A percentile compares a stretch with the other conserved stretches of the same genome.
Conservation (phyloP, 2,888 invertebrate species). For the Pseudococcus viburni region DNA sequence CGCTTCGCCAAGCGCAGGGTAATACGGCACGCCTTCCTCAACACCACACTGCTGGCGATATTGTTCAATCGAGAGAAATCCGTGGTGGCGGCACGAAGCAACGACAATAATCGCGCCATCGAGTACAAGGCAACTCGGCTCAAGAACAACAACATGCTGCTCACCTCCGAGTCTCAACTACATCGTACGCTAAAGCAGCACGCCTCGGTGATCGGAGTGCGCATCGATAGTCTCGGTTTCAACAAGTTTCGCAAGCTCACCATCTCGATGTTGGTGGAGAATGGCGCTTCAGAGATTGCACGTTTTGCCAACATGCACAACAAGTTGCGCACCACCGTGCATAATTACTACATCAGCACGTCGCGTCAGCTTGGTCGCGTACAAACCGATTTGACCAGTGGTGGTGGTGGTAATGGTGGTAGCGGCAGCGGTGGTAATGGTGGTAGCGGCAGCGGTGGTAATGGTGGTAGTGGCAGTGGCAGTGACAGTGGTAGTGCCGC, state of each 20-base stretch:
- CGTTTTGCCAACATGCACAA: not conserved
- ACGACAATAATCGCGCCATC: not conserved
- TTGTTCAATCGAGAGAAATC: not conserved
- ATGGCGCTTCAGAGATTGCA: not conserved
- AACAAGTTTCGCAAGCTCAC: not conserved
- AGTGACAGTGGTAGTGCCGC: too few relatives aligned
- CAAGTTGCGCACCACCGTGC: not conserved
- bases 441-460: too few relatives aligned
- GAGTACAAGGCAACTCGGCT: not conserved
- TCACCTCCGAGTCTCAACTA: not conserved
- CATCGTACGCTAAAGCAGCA: not conserved
- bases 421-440: too few relatives aligned
- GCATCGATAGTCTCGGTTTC: not conserved
- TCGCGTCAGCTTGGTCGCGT: too few relatives aligned
- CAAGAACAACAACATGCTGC: not conserved
- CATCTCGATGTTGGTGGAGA: not conserved
- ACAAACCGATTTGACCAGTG: too few relatives aligned
- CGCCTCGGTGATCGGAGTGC: not conserved
- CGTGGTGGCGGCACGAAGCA: not conserved
- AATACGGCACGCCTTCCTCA: not conserved
- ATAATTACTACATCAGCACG: not conserved
- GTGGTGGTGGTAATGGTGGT: too few relatives aligned
- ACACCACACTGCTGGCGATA: not conserved
- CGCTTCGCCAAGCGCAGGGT: not conserved
- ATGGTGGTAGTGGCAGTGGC: too few relatives aligned